phyloP scores from a whole-genome alignment of 2,797 vertebrate species.

The Phataginus tetradactyla region DNA sequence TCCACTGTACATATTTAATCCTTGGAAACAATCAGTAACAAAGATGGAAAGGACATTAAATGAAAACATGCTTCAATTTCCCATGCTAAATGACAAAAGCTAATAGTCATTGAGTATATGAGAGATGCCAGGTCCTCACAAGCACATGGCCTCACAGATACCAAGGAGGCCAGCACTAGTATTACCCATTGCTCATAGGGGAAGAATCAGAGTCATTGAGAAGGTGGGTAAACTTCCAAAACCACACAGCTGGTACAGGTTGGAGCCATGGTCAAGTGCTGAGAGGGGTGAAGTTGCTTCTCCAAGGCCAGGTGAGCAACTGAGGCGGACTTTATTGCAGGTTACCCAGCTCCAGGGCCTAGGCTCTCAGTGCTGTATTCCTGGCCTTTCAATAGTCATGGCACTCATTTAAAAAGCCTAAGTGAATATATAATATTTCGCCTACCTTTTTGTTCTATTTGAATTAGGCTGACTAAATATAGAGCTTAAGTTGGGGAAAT shows the following conservation, averaged over 20 bases:
- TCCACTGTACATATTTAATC: background rate
- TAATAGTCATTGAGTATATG: fast-evolving
- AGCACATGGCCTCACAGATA: background rate
- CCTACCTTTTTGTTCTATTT: background rate
- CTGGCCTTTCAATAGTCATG: background rate
- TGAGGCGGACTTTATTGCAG: background rate
- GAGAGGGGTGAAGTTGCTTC: background rate
- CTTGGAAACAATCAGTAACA: background rate
- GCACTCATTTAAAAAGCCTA: background rate
- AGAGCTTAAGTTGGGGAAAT: background rate
- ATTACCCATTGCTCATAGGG: background rate
- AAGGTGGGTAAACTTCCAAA: background rate
- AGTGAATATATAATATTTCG: background rate
- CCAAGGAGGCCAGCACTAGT: background rate
- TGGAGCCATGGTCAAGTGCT: fast-evolving
- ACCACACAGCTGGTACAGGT: background rate
- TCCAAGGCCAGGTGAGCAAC: background rate
- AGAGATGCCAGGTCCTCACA: background rate
- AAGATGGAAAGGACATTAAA: background rate
- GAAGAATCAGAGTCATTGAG: background rate
- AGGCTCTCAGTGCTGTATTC: background rate
- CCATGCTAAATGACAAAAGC: background rate
- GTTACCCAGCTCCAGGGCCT: background rate
- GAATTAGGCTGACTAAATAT: constrained; percentile 32
- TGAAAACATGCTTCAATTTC: background rate